phyloP scores from a whole-genome alignment of 2,888 invertebrate genomes.

The Oscheius sp. region DNA sequence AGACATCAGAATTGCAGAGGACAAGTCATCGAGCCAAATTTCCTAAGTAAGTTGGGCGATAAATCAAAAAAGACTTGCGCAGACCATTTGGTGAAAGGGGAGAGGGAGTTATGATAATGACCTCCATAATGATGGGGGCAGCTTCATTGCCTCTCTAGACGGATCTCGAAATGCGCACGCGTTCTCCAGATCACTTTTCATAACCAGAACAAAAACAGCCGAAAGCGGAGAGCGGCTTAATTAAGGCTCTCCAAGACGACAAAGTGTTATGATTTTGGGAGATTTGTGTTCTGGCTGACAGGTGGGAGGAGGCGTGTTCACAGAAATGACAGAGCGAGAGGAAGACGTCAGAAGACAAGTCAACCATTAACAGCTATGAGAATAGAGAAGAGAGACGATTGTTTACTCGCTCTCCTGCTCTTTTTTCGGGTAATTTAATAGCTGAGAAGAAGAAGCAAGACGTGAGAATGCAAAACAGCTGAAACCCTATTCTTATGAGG shows the following conservation, averaged over 20 bases:
- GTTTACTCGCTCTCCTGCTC: not conserved
- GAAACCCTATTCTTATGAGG: not conserved
- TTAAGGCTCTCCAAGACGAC: too few relatives aligned
- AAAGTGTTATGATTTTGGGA: too few relatives aligned
- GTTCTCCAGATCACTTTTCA: not conserved
- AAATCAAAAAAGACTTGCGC: not conserved
- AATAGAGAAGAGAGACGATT: not conserved
- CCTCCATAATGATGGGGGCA: slow-evolving; percentile 20
- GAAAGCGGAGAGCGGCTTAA: not conserved
- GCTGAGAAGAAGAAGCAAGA: not conserved
- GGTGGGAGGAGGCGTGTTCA: too few relatives aligned
- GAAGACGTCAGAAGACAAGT: slow-evolving; percentile 1
- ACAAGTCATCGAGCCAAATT: not conserved
- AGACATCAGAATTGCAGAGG: slow-evolving; percentile 7
- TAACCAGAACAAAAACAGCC: not conserved
- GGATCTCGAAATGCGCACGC: slow-evolving; percentile 12
- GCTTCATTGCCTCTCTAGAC: slow-evolving; percentile 28
- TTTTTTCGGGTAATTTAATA: not conserved
- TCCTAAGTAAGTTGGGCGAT: too few relatives aligned
- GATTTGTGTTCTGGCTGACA: too few relatives aligned
- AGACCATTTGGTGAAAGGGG: not conserved
- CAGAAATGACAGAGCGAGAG: not conserved
- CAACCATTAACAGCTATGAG: not conserved
- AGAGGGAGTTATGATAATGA: slow-evolving; percentile 32
- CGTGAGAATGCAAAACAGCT: too few relatives aligned